Evolutionary conservation across 2,888 invertebrate species (phyloP).

Genomic region (Dorcus parallelipipedus): DNA sequence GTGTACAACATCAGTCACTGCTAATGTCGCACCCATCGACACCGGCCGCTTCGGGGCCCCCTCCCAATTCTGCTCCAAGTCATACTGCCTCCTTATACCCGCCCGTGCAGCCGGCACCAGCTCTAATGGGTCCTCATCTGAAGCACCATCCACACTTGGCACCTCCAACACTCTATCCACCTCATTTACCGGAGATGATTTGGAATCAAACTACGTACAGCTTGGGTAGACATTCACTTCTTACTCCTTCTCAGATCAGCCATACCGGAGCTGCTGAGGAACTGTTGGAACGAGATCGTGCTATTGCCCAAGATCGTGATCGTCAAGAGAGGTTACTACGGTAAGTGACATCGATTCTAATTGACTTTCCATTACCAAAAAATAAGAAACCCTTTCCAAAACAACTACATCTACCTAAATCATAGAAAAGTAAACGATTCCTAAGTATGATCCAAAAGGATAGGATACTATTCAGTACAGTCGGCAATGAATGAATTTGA

Average conservation of each 20-base stretch:
- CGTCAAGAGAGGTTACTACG: constrained; percentile 58
- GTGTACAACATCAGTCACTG: constrained; percentile 59
- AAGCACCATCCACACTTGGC: constrained; percentile 40
- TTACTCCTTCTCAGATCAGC: constrained; percentile 34
- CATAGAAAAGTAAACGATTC: too few relatives aligned
- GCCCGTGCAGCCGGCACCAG: constrained; percentile 41
- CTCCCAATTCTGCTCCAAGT: constrained; percentile 24
- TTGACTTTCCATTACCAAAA: too few relatives aligned
- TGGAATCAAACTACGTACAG: constrained; percentile 60
- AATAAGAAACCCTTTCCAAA: too few relatives aligned
- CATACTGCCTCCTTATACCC: constrained; percentile 35
- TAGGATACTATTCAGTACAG: too few relatives aligned
- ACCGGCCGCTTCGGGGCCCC: constrained; percentile 38
- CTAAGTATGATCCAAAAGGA: too few relatives aligned
- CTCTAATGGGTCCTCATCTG: constrained; percentile 40
- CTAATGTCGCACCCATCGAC: constrained; percentile 57
- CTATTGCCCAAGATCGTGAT: constrained; percentile 61
- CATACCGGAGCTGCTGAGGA: constrained; percentile 48
- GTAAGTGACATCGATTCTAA: too few relatives aligned
- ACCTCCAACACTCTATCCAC: constrained; percentile 45
- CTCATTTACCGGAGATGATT: constrained; percentile 51
- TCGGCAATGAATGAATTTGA: too few relatives aligned
- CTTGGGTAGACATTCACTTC: constrained; percentile 49
- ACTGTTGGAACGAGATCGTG: constrained; percentile 52
- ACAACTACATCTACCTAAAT: too few relatives aligned